Percentiles rank a stretch among this genome's conserved stretches.
phyloP scores from a whole-genome alignment of 1,140 invertebrate genomes.

The Sarcophaga bullata region DNA sequence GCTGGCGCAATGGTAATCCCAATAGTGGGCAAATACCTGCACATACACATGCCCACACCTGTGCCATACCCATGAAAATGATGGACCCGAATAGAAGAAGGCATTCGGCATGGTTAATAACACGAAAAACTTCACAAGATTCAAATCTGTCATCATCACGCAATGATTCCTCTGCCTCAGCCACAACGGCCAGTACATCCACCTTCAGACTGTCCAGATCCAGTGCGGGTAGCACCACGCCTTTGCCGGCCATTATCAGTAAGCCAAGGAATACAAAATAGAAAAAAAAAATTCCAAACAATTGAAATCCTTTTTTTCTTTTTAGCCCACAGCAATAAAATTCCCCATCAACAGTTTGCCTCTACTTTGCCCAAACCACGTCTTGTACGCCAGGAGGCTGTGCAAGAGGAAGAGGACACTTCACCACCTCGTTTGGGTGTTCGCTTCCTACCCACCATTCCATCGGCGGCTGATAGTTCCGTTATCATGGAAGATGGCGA shows the following conservation, averaged over 20 bases:
- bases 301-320: neutral
- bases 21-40: conserved; percentile 64
- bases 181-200: conserved; percentile 83
- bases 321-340: conserved; percentile 58
- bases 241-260: conserved; percentile 62
- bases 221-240: conserved; percentile 71
- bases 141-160: conserved; percentile 87
- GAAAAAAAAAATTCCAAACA: neutral
- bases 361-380: conserved; percentile 67
- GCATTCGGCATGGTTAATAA: conserved; percentile 87
- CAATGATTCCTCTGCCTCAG: conserved; percentile 87
- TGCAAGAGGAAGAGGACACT: conserved; percentile 75
- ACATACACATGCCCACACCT: conserved; percentile 69
- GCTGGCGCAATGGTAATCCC: conserved; percentile 78
- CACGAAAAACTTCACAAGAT: conserved; percentile 88
- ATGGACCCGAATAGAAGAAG: conserved; percentile 76
- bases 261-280: neutral
- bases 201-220: conserved; percentile 86
- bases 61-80: conserved; percentile 78
- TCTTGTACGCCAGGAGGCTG: conserved; percentile 79
- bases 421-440: conserved; percentile 74
- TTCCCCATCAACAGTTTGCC: conserved; percentile 49
- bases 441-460: conserved; percentile 80
- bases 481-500: conserved; percentile 76
- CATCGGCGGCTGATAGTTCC: conserved; percentile 83